phyloP scores from a whole-genome alignment of 2,113 vertebrate species.

The Syngnathoides biaculeatus region DNA sequence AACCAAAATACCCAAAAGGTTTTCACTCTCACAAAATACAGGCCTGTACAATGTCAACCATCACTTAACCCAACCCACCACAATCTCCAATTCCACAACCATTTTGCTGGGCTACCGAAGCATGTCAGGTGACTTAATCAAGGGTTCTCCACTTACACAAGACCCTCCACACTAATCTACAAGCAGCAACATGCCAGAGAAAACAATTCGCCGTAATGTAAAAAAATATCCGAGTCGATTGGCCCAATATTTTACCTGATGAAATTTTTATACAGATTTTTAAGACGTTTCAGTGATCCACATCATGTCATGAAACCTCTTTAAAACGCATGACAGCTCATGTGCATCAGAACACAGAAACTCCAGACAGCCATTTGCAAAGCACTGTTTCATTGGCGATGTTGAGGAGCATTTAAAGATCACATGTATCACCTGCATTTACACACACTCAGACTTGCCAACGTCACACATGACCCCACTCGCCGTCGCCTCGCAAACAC shows the following conservation, averaged over 20 bases:
- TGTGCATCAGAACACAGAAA: not conserved
- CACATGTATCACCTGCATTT: no score
- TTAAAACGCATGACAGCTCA: not conserved
- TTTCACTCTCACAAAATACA: slow-evolving; percentile 32
- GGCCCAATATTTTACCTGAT: no score
- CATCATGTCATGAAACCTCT: not conserved
- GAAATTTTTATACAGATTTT: no score
- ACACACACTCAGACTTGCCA: no score
- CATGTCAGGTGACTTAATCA: slow-evolving; percentile 67
- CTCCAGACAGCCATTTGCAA: not conserved
- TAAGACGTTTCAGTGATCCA: not conserved
- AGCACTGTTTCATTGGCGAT: no score
- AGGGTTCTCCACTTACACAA: slow-evolving; percentile 73
- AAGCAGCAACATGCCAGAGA: slow-evolving; percentile 27
- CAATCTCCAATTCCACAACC: slow-evolving; percentile 25
- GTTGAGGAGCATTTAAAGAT: no score
- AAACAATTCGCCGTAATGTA: slow-evolving; percentile 24
- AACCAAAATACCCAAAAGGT: slow-evolving; percentile 33
- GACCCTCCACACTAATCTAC: slow-evolving; percentile 27
- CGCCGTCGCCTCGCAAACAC: no score
- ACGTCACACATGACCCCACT: no score
- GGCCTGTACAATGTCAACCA: slow-evolving; percentile 69
- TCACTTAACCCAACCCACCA: slow-evolving; percentile 59
- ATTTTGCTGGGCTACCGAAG: slow-evolving; percentile 36
- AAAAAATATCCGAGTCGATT: not conserved